Base-by-base conservation (phyloP, 2,888 invertebrate genomes). In the Neoitamus cyanurus region DNA sequence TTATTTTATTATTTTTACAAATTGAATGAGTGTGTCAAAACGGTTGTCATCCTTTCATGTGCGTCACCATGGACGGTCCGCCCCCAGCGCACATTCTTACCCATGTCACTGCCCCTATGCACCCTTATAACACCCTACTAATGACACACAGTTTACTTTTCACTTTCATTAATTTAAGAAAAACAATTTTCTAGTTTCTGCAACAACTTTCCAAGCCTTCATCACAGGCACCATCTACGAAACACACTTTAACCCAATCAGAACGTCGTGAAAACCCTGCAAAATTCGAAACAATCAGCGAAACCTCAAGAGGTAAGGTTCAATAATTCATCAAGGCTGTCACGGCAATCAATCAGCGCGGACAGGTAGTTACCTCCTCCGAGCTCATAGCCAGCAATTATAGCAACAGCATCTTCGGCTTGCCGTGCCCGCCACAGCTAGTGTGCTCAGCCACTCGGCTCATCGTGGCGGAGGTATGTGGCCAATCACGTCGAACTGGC, bases 301-400 rank as follows among this genome's bases (percentile, higher is more conserved):
- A 31, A 70, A 70, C 31, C 70, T 31, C 70, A 70, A 7, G 30
- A 25, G 42, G 11, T 11, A 46, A 42, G 36, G 25, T 75, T 82
- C 82, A 82, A 82, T 82, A 82, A 83, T 83, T 58, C 73, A 83
- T 83, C 73, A 83, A 83, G 73, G 31, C 83, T 83, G 83, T 83
- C 83, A 83, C 20, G 83, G 46, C 46, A 48, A 83, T 83, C 83
- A 83, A 83, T 83, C 83, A 83, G 73, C 31, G 15, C 20, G n/a
- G 83, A 72, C 83, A 83, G 46, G 34, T 83, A 75, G 83, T 46
- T 58, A 30, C 73, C 83, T 73, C 83, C 83, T 83, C 37, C 37
- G 37, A 69, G 28, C 31, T 69, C 37, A 69, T 82, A 42, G 82
- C 25, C 82, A 13, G 68, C 82, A 82, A 82, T 82, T 69, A 82